Evolutionary conservation across 1,140 invertebrate genomes (phyloP).

Genomic region (Lepeophtheirus salmonis): DNA sequence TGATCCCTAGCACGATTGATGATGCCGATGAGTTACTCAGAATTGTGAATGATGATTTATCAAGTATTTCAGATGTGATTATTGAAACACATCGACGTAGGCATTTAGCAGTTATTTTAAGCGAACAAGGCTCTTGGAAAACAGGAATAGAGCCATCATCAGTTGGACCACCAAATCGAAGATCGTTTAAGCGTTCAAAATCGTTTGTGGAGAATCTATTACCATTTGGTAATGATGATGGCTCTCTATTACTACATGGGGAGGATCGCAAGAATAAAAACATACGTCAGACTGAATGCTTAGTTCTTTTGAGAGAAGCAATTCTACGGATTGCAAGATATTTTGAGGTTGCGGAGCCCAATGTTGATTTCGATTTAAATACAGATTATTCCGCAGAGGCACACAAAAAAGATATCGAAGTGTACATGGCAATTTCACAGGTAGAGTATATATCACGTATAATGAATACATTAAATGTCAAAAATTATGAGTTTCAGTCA

Average conservation of each 20-base stretch:
- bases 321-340: slow-evolving; percentile 67
- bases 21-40: slow-evolving; percentile 61
- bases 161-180: slow-evolving; percentile 26
- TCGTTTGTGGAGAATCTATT: slow-evolving; percentile 72
- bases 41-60: slow-evolving; percentile 28
- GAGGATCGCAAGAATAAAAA: slow-evolving; percentile 85
- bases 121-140: slow-evolving; percentile 58
- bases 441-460: too few relatives aligned
- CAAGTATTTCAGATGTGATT: slow-evolving; percentile 56
- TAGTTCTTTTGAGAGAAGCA: slow-evolving; percentile 91
- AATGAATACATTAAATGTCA: too few relatives aligned
- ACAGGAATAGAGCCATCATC: neutral
- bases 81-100: slow-evolving; percentile 73
- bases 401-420: slow-evolving; percentile 78
- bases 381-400: slow-evolving; percentile 91
- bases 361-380: slow-evolving; percentile 40
- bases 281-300: slow-evolving; percentile 54
- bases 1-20: slow-evolving; percentile 58
- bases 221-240: slow-evolving; percentile 41
- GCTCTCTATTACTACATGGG: slow-evolving; percentile 33
- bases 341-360: slow-evolving; percentile 61
- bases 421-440: slow-evolving; percentile 42
- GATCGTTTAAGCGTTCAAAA: slow-evolving; percentile 75
- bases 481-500: neutral
- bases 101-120: slow-evolving; percentile 87